Evolutionary conservation across 2,888 invertebrate genomes (phyloP).

Genomic region (Heliconius ethilla): DNA sequence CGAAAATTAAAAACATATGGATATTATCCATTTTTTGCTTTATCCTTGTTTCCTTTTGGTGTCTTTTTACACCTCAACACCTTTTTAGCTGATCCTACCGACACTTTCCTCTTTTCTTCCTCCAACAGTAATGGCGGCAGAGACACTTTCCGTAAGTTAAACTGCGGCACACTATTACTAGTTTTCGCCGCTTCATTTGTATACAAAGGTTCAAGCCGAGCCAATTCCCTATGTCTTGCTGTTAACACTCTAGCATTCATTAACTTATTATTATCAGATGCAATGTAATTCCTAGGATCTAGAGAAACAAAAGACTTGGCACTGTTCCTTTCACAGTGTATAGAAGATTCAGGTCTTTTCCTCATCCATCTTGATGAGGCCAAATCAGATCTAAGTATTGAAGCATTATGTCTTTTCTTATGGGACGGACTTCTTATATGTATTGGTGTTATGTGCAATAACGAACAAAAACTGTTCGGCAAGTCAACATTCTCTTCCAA

Average conservation of each 20-base stretch:
- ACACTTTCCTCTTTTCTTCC: constrained; percentile 68
- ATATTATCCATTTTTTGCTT: constrained; percentile 37
- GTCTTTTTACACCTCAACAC: constrained; percentile 48
- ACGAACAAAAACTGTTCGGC: constrained; percentile 69
- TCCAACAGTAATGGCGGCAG: constrained; percentile 73
- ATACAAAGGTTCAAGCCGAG: constrained; percentile 66
- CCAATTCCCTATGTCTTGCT: constrained; percentile 67
- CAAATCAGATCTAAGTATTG: constrained; percentile 72
- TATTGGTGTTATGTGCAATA: constrained; percentile 75
- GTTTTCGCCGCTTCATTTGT: constrained; percentile 59
- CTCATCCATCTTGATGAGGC: constrained; percentile 78
- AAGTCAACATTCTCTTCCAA: constrained; percentile 60
- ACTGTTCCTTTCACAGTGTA: constrained; percentile 73
- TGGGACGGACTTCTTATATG: constrained; percentile 67
- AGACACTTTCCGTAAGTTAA: constrained; percentile 71
- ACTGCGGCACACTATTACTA: constrained; percentile 55
- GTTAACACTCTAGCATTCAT: constrained; percentile 66
- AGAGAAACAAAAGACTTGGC: constrained; percentile 76
- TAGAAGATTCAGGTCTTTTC: constrained; percentile 70
- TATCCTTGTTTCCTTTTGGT: constrained; percentile 44
- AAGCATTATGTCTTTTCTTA: constrained; percentile 66
- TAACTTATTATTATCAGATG: constrained; percentile 62
- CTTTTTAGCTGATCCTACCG: constrained; percentile 64
- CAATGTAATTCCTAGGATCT: constrained; percentile 66
- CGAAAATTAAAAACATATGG: background rate